These are phyloP conservation scores for Crossocerus cetratus DNA, from an alignment of 2,888 invertebrate species.

Conservation along the genomic window DNA sequence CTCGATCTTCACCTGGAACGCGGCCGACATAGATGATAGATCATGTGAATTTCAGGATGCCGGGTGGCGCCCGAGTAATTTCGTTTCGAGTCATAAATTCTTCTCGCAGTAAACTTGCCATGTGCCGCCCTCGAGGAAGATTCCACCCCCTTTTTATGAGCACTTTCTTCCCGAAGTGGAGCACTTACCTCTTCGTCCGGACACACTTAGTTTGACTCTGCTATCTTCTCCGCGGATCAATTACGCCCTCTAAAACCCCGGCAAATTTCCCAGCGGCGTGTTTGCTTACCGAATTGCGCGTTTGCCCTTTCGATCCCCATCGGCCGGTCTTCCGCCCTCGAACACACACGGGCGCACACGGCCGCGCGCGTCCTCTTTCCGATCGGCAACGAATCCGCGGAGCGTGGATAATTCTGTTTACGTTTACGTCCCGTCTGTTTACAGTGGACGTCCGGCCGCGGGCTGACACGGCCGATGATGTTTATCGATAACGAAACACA, in stretches of 20 bases:
- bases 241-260: too few relatives aligned
- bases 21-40: background rate
- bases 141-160: slow-evolving; percentile 2
- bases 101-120: background rate
- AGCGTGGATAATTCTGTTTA: background rate
- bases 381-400: too few relatives aligned
- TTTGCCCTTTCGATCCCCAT: too few relatives aligned
- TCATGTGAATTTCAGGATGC: background rate
- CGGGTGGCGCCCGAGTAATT: slow-evolving; percentile 6
- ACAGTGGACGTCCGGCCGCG: slow-evolving; percentile 11
- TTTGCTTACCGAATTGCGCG: too few relatives aligned
- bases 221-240: too few relatives aligned
- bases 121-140: background rate
- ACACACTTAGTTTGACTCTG: too few relatives aligned
- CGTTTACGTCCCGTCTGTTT: slow-evolving; percentile 24
- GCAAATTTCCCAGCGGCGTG: too few relatives aligned
- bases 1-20: background rate
- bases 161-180: background rate
- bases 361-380: too few relatives aligned
- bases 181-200: too few relatives aligned
- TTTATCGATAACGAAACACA: slow-evolving; percentile 57
- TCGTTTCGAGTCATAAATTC: slow-evolving; percentile 10
- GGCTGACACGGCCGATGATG: slow-evolving; percentile 28
- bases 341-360: too few relatives aligned
- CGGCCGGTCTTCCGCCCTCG: too few relatives aligned